Percentiles rank a stretch among this genome's conserved stretches.
phyloP scores from a whole-genome alignment of 2,113 vertebrate genomes.

The Psammodynastes pulverulentus region DNA sequence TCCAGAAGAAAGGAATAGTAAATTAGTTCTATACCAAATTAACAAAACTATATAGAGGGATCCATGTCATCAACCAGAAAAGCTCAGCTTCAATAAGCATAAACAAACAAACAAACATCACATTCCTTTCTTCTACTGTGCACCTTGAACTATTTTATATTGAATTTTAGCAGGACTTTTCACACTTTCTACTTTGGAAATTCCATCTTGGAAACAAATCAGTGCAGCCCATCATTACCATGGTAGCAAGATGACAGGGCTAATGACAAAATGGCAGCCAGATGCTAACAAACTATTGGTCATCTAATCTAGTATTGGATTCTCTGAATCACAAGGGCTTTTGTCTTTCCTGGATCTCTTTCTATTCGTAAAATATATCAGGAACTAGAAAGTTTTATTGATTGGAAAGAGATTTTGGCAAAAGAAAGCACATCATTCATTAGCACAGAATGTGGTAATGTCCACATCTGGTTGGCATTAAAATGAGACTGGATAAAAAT shows the following conservation, averaged over 20 bases:
- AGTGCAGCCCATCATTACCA: neutral
- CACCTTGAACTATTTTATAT: neutral
- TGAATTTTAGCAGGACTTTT: neutral
- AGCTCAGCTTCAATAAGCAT: neutral
- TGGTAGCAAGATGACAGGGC: neutral
- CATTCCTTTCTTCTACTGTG: neutral
- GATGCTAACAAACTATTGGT: neutral
- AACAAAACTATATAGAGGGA: neutral
- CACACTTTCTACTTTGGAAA: neutral
- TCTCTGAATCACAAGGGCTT: no score
- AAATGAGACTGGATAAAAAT: neutral
- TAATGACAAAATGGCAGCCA: neutral
- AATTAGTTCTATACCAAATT: neutral
- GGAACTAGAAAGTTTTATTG: neutral
- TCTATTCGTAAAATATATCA: neutral
- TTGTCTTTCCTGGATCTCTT: neutral
- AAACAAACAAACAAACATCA: neutral
- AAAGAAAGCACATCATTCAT: neutral
- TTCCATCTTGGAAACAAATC: neutral
- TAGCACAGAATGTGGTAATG: neutral
- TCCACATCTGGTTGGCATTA: neutral
- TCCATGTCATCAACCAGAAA: neutral
- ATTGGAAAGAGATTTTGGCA: neutral
- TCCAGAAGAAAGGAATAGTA: neutral
- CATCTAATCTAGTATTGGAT: neutral